A percentile compares a stretch with the other conserved stretches of the same genome.
phyloP scores from a whole-genome alignment of 2,888 invertebrate genomes.

The Mongoloraphidia duomilia region DNA sequence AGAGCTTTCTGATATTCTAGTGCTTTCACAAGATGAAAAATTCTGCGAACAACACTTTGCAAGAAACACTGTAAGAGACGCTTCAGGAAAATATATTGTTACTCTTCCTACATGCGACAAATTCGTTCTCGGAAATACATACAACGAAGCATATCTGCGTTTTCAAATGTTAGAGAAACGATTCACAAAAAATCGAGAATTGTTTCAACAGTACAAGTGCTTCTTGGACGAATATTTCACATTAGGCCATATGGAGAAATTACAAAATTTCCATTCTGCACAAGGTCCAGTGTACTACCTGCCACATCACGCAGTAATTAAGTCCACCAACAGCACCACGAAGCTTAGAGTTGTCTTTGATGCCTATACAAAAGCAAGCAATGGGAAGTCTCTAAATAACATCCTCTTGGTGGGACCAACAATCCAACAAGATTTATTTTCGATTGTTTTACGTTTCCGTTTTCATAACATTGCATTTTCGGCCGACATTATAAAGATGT shows the following conservation, averaged over 20 bases:
- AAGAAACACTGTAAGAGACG: neutral
- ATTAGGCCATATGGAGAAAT: neutral
- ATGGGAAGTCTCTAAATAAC: neutral
- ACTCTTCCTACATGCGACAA: neutral
- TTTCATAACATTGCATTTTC: neutral
- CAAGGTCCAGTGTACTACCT: neutral
- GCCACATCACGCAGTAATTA: neutral
- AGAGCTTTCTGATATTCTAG: too few relatives aligned
- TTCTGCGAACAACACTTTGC: too few relatives aligned
- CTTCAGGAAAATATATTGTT: neutral
- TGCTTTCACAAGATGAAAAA: too few relatives aligned
- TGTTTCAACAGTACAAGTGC: neutral
- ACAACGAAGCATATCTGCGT: neutral
- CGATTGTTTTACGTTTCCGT: neutral
- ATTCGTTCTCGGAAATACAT: neutral
- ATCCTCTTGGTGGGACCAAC: neutral
- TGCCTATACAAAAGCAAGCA: neutral
- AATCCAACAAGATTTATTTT: neutral
- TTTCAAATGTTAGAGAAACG: neutral
- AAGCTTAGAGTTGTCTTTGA: neutral
- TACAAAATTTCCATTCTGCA: neutral
- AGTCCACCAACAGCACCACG: neutral
- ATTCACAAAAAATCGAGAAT: neutral
- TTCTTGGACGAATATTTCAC: neutral
- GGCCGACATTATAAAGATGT: neutral